A percentile compares a stretch with the other conserved stretches of the same genome.
phyloP scores from a whole-genome alignment of 2,797 vertebrate genomes.

The Enteromius anoplus region DNA sequence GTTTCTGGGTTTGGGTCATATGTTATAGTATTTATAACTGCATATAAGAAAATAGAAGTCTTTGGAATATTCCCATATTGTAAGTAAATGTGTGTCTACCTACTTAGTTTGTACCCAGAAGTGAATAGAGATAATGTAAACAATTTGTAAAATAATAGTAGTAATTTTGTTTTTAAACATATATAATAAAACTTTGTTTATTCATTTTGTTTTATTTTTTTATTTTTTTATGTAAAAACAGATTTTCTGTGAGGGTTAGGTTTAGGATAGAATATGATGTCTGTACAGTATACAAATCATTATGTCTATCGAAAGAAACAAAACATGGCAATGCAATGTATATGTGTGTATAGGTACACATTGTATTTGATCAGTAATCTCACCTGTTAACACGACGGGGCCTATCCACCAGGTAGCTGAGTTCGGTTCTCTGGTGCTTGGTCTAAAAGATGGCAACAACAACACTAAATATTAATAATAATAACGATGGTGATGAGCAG shows the following conservation, averaged over 20 bases:
- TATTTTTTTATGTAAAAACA: neutral
- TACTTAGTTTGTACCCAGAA: neutral
- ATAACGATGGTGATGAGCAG: neutral
- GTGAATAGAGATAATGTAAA: neutral
- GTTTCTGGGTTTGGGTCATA: neutral
- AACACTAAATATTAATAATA: constrained; percentile 9
- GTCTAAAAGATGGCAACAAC: constrained; percentile 78
- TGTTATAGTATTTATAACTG: neutral
- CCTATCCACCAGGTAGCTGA: constrained; percentile 98
- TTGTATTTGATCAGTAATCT: constrained; percentile 11
- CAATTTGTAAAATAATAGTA: neutral
- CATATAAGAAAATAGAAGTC: neutral
- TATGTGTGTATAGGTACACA: neutral
- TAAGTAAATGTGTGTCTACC: neutral
- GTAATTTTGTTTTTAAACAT: neutral
- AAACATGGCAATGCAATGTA: neutral
- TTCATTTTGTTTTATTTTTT: neutral
- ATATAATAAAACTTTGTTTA: neutral
- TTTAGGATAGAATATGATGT: neutral
- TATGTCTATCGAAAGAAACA: neutral
- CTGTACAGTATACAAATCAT: neutral
- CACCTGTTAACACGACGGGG: constrained; percentile 99
- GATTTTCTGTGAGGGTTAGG: neutral
- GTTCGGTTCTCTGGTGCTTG: constrained; percentile 96
- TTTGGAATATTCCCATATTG: neutral